phyloP scores from a whole-genome alignment of 2,113 vertebrate genomes.

The Otis tarda region DNA sequence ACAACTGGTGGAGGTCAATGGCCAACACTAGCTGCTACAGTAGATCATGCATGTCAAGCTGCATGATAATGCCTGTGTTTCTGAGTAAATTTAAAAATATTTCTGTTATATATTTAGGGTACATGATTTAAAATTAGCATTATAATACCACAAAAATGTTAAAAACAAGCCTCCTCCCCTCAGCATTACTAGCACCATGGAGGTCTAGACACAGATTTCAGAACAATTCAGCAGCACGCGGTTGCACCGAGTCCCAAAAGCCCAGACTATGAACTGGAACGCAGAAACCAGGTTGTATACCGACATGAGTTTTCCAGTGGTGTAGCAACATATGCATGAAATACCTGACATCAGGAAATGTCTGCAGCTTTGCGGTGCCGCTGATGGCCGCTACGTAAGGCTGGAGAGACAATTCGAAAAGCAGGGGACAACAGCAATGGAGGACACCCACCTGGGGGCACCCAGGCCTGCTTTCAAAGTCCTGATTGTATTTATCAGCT shows the following conservation, averaged over 20 bases:
- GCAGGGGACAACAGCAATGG: neutral
- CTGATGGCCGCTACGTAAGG: neutral
- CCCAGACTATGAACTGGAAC: neutral
- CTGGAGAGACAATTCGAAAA: neutral
- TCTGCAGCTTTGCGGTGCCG: neutral
- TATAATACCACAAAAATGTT: neutral
- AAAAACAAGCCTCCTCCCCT: neutral
- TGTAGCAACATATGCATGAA: neutral
- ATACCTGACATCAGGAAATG: neutral
- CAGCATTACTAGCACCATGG: neutral
- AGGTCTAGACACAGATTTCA: neutral
- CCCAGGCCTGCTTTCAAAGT: neutral
- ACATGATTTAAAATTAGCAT: neutral
- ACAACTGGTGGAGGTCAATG: neutral
- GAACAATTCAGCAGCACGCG: neutral
- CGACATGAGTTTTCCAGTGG: neutral
- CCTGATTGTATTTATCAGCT: neutral
- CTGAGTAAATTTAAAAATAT: neutral
- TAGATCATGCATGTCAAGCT: neutral
- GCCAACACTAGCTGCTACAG: neutral
- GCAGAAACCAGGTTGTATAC: neutral
- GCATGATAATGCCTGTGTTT: neutral
- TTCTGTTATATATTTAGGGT: neutral
- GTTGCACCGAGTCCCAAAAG: accelerated
- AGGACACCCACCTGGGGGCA: neutral